Evolutionary conservation across 2,113 vertebrate species (phyloP).

Genomic region (Pontoporia blainvillei): DNA sequence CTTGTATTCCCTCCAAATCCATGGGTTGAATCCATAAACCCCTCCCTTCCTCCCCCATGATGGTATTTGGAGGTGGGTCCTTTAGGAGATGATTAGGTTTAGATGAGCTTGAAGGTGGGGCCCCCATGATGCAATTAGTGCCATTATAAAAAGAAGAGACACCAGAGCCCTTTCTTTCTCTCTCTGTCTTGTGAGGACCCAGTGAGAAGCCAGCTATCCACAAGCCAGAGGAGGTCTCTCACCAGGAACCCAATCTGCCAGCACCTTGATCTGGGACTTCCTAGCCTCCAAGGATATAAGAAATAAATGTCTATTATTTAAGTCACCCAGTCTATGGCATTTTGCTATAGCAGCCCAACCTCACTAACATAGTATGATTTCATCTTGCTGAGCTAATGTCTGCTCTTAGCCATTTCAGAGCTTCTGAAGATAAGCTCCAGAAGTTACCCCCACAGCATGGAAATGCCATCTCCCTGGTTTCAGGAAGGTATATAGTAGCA

Average conservation of each 20-base stretch:
- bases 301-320: background rate
- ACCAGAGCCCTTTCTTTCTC: no score
- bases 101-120: background rate
- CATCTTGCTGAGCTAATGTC: background rate
- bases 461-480: background rate
- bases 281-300: background rate
- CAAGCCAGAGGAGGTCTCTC: background rate
- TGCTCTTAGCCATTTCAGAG: background rate
- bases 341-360: background rate
- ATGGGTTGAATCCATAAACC: background rate
- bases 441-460: background rate
- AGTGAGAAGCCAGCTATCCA: background rate
- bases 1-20: background rate
- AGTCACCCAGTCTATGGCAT: background rate
- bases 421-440: background rate
- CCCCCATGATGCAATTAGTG: background rate
- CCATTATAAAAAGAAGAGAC: background rate
- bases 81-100: background rate
- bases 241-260: background rate
- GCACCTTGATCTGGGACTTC: background rate
- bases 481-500: no score
- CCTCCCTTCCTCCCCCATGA: no score
- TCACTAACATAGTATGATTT: background rate
- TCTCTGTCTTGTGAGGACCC: background rate
- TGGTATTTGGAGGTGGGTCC: background rate